Percentiles rank a stretch among this genome's conserved stretches.
phyloP scores from a whole-genome alignment of 1,140 invertebrate species.

The Frieseomelitta varia region DNA sequence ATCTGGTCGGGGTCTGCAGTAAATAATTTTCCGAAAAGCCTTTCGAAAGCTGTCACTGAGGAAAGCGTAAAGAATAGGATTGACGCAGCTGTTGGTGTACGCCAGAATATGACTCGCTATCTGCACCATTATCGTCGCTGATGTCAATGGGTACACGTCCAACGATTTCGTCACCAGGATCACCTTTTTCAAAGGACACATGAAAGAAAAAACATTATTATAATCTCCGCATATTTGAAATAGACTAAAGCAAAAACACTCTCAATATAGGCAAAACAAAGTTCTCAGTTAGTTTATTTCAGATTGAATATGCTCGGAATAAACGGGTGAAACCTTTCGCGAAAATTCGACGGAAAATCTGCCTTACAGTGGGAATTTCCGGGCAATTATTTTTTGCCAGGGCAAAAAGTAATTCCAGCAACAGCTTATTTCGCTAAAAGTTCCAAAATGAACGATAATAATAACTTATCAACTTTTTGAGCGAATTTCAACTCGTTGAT shows the following conservation, averaged over 20 bases:
- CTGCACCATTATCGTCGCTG: slow-evolving; percentile 88
- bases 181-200: slow-evolving; percentile 81
- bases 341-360: neutral
- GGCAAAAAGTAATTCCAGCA: neutral
- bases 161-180: slow-evolving; percentile 91
- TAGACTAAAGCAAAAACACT: too few species aligned
- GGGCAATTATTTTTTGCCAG: too few species aligned
- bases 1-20: slow-evolving; percentile 75
- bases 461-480: neutral
- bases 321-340: neutral
- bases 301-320: neutral
- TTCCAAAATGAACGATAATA: neutral
- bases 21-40: slow-evolving; percentile 89
- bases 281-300: neutral
- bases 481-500: neutral
- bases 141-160: slow-evolving; percentile 85
- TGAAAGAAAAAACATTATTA: neutral
- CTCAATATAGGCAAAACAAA: too few species aligned
- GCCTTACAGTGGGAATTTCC: neutral
- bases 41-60: slow-evolving; percentile 93
- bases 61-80: slow-evolving; percentile 97
- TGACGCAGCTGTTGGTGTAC: slow-evolving; percentile 97
- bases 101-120: slow-evolving; percentile 95
- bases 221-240: neutral
- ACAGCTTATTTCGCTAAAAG: neutral